phyloP scores from a whole-genome alignment of 2,888 invertebrate species.

The Andrena bucephala region DNA sequence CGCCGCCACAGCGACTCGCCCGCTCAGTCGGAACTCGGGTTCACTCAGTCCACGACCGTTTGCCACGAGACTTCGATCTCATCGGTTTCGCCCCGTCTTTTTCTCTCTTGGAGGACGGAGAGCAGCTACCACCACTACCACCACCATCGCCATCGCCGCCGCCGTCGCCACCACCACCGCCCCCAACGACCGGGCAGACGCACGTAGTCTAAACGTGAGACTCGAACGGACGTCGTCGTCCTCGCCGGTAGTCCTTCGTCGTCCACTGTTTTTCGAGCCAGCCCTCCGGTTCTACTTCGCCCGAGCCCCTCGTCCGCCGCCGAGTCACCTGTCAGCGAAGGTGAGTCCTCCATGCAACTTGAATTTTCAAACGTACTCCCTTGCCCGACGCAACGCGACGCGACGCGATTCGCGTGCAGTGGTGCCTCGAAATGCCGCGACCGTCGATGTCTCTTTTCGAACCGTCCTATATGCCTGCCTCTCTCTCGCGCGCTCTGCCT shows the following conservation, averaged over 20 bases:
- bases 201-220: constrained; percentile 70
- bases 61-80: constrained; percentile 83
- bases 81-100: constrained; percentile 52
- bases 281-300: constrained; percentile 28
- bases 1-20: constrained; percentile 76
- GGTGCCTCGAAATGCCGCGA: not conserved
- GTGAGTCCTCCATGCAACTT: constrained; percentile 34
- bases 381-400: not conserved
- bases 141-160: constrained; percentile 23
- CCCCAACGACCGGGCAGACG: constrained; percentile 64
- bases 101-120: constrained; percentile 36
- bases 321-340: constrained; percentile 29
- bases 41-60: constrained; percentile 84
- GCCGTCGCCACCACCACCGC: constrained; percentile 33
- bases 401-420: not conserved
- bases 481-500: not conserved
- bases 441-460: not conserved
- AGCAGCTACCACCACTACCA: constrained; percentile 33
- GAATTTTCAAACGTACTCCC: not conserved
- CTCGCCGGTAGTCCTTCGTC: constrained; percentile 52
- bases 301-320: constrained; percentile 28
- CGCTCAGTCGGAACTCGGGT: constrained; percentile 84
- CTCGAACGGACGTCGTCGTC: constrained; percentile 65
- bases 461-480: not conserved
- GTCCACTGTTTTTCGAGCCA: constrained; percentile 53